A percentile compares a stretch with the other conserved stretches of the same genome.
phyloP scores from a whole-genome alignment of 1,140 invertebrate species.

The Brachionus rotundiformis region DNA sequence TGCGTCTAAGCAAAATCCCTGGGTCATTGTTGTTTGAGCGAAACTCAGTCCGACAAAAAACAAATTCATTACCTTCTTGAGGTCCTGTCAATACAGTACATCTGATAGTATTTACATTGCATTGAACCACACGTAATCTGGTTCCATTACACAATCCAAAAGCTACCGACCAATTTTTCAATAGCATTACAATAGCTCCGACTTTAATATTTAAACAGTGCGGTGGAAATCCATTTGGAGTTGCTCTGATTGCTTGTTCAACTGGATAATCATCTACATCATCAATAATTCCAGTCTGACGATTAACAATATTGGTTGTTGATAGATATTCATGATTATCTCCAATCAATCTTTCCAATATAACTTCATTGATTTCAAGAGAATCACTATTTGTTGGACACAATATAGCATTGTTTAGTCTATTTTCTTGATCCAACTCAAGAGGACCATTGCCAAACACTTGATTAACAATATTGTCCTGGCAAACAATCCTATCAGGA shows the following conservation, averaged over 20 bases:
- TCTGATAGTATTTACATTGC: background rate
- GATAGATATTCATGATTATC: slow-evolving; percentile 27
- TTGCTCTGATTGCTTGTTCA: slow-evolving; percentile 47
- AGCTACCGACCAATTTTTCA: slow-evolving; percentile 53
- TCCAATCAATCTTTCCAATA: too few species aligned
- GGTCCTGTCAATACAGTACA: too few species aligned
- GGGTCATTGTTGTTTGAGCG: too few species aligned
- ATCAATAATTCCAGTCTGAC: background rate
- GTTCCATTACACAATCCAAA: slow-evolving; percentile 55
- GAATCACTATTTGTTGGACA: slow-evolving; percentile 26
- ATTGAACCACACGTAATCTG: slow-evolving; percentile 49
- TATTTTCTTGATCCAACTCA: background rate
- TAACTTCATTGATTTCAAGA: too few species aligned
- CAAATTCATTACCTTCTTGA: too few species aligned
- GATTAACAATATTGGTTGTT: background rate
- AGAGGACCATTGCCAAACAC: background rate
- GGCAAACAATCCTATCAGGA: background rate
- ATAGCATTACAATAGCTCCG: slow-evolving; percentile 55
- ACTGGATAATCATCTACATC: slow-evolving; percentile 52
- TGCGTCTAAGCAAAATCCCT: background rate
- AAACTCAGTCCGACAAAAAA: too few species aligned
- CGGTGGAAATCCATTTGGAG: slow-evolving; percentile 54
- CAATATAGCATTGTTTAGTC: background rate
- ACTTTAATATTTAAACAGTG: slow-evolving; percentile 54
- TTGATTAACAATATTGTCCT: background rate